Evolutionary conservation across 2,113 vertebrate genomes (phyloP).

Genomic region (Arothron firmamentum): DNA sequence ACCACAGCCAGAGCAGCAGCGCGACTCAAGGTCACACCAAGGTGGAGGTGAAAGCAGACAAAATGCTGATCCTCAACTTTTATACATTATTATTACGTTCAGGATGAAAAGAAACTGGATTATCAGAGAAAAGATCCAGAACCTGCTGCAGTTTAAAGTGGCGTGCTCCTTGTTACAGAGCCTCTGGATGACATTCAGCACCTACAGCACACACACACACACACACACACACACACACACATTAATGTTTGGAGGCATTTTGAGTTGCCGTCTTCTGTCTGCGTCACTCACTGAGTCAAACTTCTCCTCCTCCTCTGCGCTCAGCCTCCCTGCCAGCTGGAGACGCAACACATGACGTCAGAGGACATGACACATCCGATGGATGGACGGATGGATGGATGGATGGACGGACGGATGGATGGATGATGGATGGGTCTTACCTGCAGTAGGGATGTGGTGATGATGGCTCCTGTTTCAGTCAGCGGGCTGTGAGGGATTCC

Average conservation of each 20-base stretch:
- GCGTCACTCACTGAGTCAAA: conserved; percentile 61
- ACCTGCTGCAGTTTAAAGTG: conserved; percentile 67
- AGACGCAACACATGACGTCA: not conserved
- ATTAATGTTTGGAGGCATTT: not conserved
- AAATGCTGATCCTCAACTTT: too few relatives aligned
- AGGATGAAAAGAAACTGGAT: too few relatives aligned
- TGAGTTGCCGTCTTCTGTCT: not conserved
- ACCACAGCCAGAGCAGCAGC: too few relatives aligned
- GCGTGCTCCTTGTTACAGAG: conserved; percentile 69
- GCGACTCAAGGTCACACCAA: not conserved
- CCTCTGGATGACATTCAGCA: conserved; percentile 63
- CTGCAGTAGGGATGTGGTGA: conserved; percentile 59
- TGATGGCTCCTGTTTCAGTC: conserved; percentile 53
- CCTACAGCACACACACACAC: conserved; percentile 33
- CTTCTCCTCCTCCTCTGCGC: conserved; percentile 67
- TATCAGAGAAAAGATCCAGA: not conserved
- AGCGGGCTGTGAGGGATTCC: conserved; percentile 69
- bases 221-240: not conserved
- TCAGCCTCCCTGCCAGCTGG: conserved; percentile 49
- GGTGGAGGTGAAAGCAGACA: too few relatives aligned
- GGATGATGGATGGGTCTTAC: conserved; percentile 30
- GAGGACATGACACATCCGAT: not conserved
- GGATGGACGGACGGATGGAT: not conserved
- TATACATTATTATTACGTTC: too few relatives aligned
- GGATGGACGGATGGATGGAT: not conserved